Conservation (phyloP, 2,797 vertebrate genomes). For the Pitangus sulphuratus region DNA sequence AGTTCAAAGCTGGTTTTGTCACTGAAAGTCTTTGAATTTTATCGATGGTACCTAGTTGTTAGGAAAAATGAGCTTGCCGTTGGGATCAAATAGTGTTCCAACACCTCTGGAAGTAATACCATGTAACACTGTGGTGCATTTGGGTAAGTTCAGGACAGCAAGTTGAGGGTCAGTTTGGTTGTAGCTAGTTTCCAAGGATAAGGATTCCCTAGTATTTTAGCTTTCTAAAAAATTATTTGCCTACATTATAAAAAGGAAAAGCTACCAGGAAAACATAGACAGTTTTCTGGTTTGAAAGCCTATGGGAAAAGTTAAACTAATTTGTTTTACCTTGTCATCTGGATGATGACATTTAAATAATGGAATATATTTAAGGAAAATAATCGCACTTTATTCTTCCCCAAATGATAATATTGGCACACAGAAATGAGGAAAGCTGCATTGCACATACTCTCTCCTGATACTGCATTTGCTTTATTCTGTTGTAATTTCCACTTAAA, state of each 20-base stretch:
- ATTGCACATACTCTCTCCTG: neutral
- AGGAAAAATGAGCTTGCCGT: neutral
- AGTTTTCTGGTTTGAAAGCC: neutral
- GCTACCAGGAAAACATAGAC: neutral
- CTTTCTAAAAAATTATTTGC: neutral
- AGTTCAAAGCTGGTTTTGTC: neutral
- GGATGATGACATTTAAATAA: neutral
- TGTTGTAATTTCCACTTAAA: neutral
- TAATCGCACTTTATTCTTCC: neutral
- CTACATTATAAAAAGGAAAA: neutral
- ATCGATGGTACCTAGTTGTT: neutral
- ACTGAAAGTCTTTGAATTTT: neutral
- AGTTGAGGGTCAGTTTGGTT: neutral
- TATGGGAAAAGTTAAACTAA: neutral
- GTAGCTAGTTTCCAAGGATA: neutral
- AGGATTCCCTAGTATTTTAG: neutral
- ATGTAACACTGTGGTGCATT: fast-evolving
- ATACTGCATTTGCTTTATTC: neutral
- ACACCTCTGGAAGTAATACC: neutral
- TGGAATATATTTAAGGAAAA: neutral
- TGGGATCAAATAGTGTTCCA: neutral
- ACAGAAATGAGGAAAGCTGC: neutral
- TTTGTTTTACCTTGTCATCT: neutral
- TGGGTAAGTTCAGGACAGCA: neutral
- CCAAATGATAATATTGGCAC: neutral